These are phyloP conservation scores for Prinia subflava DNA, from an alignment of 2,113 vertebrate genomes.

Conservation along the genomic window DNA sequence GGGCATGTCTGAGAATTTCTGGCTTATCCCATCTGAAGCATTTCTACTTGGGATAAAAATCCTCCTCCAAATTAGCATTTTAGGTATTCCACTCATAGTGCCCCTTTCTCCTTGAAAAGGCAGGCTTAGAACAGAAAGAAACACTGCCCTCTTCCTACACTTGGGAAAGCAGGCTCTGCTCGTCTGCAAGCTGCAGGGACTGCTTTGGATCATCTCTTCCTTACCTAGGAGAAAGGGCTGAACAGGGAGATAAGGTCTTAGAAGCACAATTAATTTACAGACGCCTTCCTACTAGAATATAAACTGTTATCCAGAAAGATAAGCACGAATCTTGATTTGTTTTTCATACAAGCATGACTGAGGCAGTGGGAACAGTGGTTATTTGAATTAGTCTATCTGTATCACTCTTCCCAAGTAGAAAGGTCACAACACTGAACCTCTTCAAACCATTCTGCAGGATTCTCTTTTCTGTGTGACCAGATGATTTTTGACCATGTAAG, in stretches of 20 bases:
- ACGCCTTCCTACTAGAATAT: background rate
- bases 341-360: background rate
- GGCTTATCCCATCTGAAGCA: background rate
- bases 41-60: background rate
- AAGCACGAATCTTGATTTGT: background rate
- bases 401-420: background rate
- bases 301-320: background rate
- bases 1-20: background rate
- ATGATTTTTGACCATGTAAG: background rate
- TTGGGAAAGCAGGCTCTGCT: background rate
- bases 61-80: background rate
- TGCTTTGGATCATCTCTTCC: background rate
- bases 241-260: background rate
- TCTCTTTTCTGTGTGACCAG: background rate
- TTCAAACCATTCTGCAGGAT: background rate
- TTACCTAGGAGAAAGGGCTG: background rate
- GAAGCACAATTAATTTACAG: background rate
- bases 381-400: background rate
- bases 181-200: background rate
- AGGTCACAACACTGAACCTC: background rate
- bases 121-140: background rate
- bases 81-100: background rate
- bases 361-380: background rate
- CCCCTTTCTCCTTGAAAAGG: conserved; percentile 16
- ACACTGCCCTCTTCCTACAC: conserved; percentile 31